These are phyloP conservation scores for Harpia harpyja DNA, from an alignment of 2,797 vertebrate genomes.

Conservation along the genomic window DNA sequence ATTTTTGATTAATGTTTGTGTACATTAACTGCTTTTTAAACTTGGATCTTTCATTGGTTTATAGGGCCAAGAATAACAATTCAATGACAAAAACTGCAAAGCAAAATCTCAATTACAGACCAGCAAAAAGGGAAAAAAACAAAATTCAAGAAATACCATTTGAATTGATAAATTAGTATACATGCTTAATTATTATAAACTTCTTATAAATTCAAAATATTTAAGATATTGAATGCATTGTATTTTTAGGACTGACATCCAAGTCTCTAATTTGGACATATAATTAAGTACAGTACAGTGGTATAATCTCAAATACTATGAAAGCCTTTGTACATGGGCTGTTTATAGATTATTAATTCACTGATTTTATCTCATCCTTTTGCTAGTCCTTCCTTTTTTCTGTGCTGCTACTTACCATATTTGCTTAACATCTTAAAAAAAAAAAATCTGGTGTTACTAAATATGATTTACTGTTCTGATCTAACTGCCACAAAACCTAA, in stretches of 20 bases:
- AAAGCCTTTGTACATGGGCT: not conserved
- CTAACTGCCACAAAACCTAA: not conserved
- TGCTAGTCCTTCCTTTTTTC: not conserved
- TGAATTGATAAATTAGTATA: not conserved
- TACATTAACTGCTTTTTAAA: slow-evolving; percentile 55
- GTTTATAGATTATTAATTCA: not conserved
- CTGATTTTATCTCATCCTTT: not conserved
- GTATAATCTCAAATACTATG: not conserved
- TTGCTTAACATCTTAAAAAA: not conserved
- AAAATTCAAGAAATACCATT: not conserved
- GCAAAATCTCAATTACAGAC: not conserved
- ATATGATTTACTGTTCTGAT: not conserved
- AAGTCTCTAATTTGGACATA: not conserved
- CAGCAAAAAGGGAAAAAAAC: not conserved
- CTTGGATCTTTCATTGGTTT: slow-evolving; percentile 13
- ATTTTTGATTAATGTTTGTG: slow-evolving; percentile 39
- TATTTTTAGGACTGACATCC: not conserved
- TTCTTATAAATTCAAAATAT: not conserved
- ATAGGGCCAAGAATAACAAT: not conserved
- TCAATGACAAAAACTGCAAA: not conserved
- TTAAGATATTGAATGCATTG: not conserved
- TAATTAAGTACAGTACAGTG: not conserved
- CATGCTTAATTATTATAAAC: not conserved
- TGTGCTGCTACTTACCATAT: not conserved
- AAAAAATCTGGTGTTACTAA: not conserved